phyloP scores from a whole-genome alignment of 2,113 vertebrate species.

The Podarcis raffonei region DNA sequence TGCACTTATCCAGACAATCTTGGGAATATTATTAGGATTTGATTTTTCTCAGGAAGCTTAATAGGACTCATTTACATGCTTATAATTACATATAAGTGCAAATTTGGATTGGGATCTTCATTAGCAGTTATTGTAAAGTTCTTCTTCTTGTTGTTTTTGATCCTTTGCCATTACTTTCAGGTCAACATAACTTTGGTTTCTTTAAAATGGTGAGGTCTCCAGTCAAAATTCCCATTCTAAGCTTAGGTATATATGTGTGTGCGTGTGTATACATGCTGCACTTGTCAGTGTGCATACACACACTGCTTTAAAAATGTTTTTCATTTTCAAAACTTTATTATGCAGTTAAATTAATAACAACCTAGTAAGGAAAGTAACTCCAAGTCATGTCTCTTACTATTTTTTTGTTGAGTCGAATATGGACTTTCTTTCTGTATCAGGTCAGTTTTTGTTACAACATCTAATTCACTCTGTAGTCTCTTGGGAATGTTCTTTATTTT shows the following conservation, averaged over 20 bases:
- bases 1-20: background rate
- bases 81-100: background rate
- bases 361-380: no score
- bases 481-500: no score
- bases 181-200: slow-evolving; percentile 6
- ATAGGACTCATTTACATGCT: background rate
- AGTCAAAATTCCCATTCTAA: background rate
- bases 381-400: no score
- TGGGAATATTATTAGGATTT: background rate
- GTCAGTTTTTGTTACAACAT: no score
- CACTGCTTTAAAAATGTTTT: no score
- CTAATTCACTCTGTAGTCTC: no score
- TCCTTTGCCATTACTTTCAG: background rate
- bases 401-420: no score
- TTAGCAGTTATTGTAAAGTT: background rate
- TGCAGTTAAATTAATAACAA: no score
- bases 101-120: background rate
- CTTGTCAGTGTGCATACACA: no score
- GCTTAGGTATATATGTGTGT: slow-evolving; percentile 27
- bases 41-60: background rate
- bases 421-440: no score
- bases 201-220: background rate
- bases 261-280: background rate
- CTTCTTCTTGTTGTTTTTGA: no score
- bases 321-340: no score